phyloP scores from a whole-genome alignment of 2,797 vertebrate species.

The Champsocephalus esox region DNA sequence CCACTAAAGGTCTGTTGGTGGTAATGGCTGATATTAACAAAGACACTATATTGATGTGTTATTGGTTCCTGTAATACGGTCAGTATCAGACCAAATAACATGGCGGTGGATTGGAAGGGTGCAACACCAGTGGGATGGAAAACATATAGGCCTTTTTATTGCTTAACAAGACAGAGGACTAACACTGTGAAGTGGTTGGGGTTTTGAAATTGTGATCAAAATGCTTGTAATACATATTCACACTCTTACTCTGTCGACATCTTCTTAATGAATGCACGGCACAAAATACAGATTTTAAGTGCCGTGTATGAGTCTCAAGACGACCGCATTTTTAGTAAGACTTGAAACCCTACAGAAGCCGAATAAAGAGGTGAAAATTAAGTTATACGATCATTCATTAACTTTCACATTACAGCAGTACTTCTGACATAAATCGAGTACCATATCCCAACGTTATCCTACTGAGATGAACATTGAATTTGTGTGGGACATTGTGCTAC shows the following conservation, averaged over 20 bases:
- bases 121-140: not conserved
- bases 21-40: not conserved
- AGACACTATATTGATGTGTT: not conserved
- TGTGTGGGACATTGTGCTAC: constrained; percentile 26
- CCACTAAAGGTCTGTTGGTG: not conserved
- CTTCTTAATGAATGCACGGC: too few relatives aligned
- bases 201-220: not conserved
- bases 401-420: constrained; percentile 24
- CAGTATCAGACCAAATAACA: not conserved
- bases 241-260: not conserved
- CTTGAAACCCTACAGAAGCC: constrained; percentile 25
- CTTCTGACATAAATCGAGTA: constrained; percentile 28
- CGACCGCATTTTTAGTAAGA: constrained; percentile 37
- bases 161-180: not conserved
- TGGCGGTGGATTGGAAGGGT: not conserved
- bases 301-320: not conserved
- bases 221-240: not conserved
- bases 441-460: constrained; percentile 27
- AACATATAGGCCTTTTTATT: not conserved
- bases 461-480: constrained; percentile 43
- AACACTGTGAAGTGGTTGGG: not conserved
- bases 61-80: not conserved
- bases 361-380: constrained; percentile 10
- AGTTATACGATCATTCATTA: constrained; percentile 49
- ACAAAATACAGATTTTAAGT: too few relatives aligned